A percentile compares a stretch with the other conserved stretches of the same genome.
Evolutionary conservation across 1,140 invertebrate species (phyloP).

Genomic region (Drosophila pallidifrons): DNA sequence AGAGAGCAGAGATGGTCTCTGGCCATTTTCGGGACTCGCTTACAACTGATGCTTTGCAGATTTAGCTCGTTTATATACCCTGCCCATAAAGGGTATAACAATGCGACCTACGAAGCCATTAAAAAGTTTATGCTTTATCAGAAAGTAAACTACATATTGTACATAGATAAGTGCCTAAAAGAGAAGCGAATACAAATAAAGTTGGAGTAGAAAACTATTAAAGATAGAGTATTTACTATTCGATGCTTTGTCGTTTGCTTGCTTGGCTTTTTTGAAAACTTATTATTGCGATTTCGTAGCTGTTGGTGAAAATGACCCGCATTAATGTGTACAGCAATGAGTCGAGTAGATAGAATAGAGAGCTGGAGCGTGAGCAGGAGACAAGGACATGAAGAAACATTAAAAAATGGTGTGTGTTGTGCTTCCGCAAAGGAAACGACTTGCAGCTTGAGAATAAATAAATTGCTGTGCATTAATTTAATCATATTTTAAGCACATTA

Average conservation of each 20-base stretch:
- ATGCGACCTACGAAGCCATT: background rate
- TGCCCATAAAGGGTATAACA: background rate
- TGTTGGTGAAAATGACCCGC: slow-evolving; percentile 72
- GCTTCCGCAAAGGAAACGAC: slow-evolving; percentile 51
- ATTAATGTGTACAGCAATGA: slow-evolving; percentile 67
- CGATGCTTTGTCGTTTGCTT: background rate
- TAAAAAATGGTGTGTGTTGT: slow-evolving; percentile 56
- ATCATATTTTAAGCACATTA: slow-evolving; percentile 61
- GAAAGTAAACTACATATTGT: too few species aligned
- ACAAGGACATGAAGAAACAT: slow-evolving; percentile 40
- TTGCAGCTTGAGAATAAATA: slow-evolving; percentile 59
- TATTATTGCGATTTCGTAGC: slow-evolving; percentile 66
- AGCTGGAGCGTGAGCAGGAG: slow-evolving; percentile 1
- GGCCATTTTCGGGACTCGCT: slow-evolving; percentile 4
- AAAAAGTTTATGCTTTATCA: background rate
- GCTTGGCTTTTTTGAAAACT: slow-evolving; percentile 38
- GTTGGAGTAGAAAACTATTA: too few species aligned
- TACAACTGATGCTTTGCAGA: slow-evolving; percentile 48
- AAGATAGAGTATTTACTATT: background rate
- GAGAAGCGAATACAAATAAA: too few species aligned
- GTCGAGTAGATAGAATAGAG: slow-evolving; percentile 27
- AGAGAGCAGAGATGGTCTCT: background rate
- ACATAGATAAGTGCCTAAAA: too few species aligned
- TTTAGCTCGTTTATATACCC: slow-evolving; percentile 37
- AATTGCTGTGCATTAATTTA: slow-evolving; percentile 69